phyloP scores from a whole-genome alignment of 1,140 invertebrate species.

The Oncopodura yosiiana region DNA sequence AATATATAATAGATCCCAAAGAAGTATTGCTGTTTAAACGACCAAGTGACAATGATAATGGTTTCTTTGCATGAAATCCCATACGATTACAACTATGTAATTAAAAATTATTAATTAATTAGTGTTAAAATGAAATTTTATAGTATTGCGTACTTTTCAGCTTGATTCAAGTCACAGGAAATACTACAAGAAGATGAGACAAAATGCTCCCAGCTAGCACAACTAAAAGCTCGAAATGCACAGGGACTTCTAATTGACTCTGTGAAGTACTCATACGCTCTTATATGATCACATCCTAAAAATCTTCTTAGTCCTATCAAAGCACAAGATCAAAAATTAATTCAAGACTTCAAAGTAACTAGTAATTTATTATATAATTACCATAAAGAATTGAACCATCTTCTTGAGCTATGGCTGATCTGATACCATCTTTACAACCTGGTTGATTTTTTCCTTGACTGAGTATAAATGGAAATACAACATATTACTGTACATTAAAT shows the following conservation, averaged over 20 bases:
- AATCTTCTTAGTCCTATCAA: conserved; percentile 56
- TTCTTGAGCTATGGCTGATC: conserved; percentile 55
- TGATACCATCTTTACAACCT: conserved; percentile 63
- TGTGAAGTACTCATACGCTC: conserved; percentile 72
- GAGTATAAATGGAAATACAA: not conserved
- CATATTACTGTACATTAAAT: not conserved
- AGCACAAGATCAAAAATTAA: conserved; percentile 39
- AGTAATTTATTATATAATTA: conserved; percentile 26
- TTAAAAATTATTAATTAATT: not conserved
- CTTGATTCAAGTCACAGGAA: not conserved
- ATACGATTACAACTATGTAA: conserved; percentile 23
- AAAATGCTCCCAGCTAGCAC: conserved; percentile 66
- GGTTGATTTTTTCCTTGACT: conserved; percentile 66
- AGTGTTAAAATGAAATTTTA: not conserved
- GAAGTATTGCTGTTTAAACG: not conserved
- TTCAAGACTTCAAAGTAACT: not conserved
- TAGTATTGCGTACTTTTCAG: not conserved
- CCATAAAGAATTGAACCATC: conserved; percentile 53
- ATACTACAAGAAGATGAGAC: conserved; percentile 13
- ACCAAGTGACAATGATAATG: not conserved
- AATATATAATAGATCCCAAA: conserved; percentile 12
- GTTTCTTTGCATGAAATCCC: conserved; percentile 31
- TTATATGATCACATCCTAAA: conserved; percentile 72
- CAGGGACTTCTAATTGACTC: conserved; percentile 71
- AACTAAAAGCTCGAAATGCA: conserved; percentile 63